Conservation (phyloP, 92 coral and sea anemone species). For the Meandrina meandrites region DNA sequence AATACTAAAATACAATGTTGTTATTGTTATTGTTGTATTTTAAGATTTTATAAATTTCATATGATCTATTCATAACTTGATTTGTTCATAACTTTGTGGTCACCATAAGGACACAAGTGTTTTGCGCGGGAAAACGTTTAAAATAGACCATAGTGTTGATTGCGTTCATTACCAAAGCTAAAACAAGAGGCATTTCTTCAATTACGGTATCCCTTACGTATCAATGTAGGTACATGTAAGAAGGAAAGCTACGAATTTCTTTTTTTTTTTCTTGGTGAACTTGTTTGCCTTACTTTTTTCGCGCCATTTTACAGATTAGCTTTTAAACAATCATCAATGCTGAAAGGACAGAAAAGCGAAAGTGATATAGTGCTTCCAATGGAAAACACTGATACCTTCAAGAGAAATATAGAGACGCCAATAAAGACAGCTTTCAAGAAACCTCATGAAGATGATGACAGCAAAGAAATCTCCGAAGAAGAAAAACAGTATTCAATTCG, state of each 20-base stretch:
- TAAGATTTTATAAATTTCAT: not conserved
- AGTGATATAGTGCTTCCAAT: conserved; percentile 2
- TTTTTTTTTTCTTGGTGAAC: not conserved
- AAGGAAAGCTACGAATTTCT: not conserved
- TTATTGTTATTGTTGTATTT: not conserved
- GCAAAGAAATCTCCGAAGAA: conserved; percentile 6
- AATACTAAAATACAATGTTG: not conserved
- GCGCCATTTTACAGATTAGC: not conserved
- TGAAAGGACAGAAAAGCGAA: not conserved
- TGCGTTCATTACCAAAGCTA: not conserved
- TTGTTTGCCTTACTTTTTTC: not conserved
- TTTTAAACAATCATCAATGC: not conserved
- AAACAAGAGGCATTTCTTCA: not conserved
- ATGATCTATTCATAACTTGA: not conserved
- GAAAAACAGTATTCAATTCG: conserved; percentile 37
- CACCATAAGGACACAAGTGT: not conserved
- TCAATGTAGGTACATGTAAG: not conserved
- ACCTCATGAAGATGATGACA: not conserved
- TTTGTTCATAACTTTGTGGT: not conserved
- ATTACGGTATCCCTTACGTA: not conserved
- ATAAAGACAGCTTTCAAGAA: conserved; percentile 1
- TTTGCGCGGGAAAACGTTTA: not conserved
- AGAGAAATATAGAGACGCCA: conserved; percentile 3
- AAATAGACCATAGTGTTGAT: not conserved
- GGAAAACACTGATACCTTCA: not conserved